Conservation (phyloP, 2,888 invertebrate genomes). For the Mechanitis mazaeus region DNA sequence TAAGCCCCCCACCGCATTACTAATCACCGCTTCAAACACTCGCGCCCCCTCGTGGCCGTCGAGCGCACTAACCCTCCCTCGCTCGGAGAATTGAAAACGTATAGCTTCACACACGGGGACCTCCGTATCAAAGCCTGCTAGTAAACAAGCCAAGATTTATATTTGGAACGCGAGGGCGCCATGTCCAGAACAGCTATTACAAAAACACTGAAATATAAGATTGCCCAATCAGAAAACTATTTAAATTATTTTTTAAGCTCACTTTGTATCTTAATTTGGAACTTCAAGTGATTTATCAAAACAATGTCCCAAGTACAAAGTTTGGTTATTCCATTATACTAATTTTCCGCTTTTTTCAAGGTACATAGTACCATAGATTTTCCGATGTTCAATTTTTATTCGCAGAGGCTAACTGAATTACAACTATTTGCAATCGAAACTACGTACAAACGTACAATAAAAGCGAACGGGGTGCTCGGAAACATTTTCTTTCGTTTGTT, state of each 20-base stretch:
- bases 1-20: slow-evolving; percentile 56
- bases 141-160: slow-evolving; percentile 48
- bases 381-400: slow-evolving; percentile 49
- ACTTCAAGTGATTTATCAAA: background rate
- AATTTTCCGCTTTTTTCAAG: slow-evolving; percentile 40
- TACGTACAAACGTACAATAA: slow-evolving; percentile 67
- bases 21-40: slow-evolving; percentile 63
- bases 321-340: slow-evolving; percentile 41
- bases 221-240: too few species aligned
- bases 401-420: slow-evolving; percentile 64
- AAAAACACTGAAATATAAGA: slow-evolving; percentile 21
- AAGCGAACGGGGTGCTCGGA: slow-evolving; percentile 64
- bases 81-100: slow-evolving; percentile 57
- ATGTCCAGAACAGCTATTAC: slow-evolving; percentile 24
- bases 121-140: slow-evolving; percentile 39
- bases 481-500: slow-evolving; percentile 76
- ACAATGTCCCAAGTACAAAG: slow-evolving; percentile 12
- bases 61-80: slow-evolving; percentile 44
- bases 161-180: slow-evolving; percentile 34
- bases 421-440: slow-evolving; percentile 74
- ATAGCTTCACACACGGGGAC: slow-evolving; percentile 39
- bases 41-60: slow-evolving; percentile 41
- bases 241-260: too few species aligned
- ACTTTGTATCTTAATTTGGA: too few species aligned
- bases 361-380: slow-evolving; percentile 48